Evolutionary conservation across 2,888 invertebrate genomes (phyloP).

Genomic region (Aphidoletes aphidimyza): DNA sequence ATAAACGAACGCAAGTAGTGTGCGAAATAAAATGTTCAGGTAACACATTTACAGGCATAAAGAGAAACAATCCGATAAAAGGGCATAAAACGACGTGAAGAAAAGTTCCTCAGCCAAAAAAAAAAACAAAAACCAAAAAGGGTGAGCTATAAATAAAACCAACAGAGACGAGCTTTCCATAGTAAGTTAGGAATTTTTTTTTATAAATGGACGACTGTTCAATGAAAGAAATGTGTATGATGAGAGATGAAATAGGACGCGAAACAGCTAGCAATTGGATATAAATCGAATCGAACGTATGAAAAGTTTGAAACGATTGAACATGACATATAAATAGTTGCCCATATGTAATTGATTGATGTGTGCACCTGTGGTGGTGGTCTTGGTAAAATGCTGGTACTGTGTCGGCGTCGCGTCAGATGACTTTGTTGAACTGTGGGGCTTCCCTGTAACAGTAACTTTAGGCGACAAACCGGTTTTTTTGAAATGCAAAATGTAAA

Average conservation of each 20-base stretch:
- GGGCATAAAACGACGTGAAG: background rate
- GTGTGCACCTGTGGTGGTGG: slow-evolving; percentile 67
- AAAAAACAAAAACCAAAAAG: background rate
- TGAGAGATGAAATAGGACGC: background rate
- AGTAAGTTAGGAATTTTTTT: background rate
- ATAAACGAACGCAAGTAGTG: background rate
- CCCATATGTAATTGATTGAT: slow-evolving; percentile 56
- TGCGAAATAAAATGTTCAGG: background rate
- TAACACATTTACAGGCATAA: background rate
- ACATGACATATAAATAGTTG: background rate
- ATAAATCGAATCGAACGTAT: background rate
- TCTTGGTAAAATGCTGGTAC: slow-evolving; percentile 70
- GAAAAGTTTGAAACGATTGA: background rate
- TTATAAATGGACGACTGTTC: too few species aligned
- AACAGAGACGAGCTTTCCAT: background rate
- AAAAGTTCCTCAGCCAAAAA: background rate
- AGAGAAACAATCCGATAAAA: background rate
- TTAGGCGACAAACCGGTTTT: slow-evolving; percentile 56
- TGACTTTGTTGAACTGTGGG: slow-evolving; percentile 70
- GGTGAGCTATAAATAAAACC: too few species aligned
- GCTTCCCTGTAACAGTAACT: slow-evolving; percentile 67
- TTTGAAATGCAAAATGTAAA: slow-evolving; percentile 13
- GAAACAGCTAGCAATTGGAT: background rate
- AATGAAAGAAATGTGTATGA: background rate
- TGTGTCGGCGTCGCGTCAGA: slow-evolving; percentile 79